Conservation (phyloP, 2,888 invertebrate species). For the Zonitis immaculata region DNA sequence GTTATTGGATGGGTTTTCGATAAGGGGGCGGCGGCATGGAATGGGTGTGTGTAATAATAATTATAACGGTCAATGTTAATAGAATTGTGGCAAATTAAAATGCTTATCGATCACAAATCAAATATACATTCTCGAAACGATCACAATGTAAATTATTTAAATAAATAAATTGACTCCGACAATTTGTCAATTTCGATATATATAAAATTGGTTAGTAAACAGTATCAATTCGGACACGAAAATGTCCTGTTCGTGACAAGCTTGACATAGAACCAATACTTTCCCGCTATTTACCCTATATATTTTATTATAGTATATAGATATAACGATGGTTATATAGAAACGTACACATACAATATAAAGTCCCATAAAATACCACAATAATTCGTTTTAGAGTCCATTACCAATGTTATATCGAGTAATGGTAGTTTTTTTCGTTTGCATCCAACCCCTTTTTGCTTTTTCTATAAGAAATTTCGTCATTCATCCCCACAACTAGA, state of each 20-base stretch:
- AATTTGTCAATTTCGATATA: conserved; percentile 16
- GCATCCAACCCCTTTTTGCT: neutral
- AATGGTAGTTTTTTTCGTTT: conserved; percentile 8
- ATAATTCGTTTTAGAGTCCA: conserved; percentile 33
- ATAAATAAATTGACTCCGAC: conserved; percentile 18
- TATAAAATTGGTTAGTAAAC: conserved; percentile 16
- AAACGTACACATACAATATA: neutral
- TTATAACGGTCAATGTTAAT: neutral
- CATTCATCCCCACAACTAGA: too few species aligned
- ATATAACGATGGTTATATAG: conserved; percentile 7
- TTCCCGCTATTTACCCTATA: conserved; percentile 9
- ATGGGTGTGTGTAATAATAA: neutral
- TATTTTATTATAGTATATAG: neutral
- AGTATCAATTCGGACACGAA: conserved; percentile 16
- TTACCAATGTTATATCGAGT: conserved; percentile 29
- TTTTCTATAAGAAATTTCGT: too few species aligned
- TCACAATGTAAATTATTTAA: neutral
- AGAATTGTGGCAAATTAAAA: neutral
- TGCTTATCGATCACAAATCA: neutral
- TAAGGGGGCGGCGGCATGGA: too few species aligned
- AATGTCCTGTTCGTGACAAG: conserved; percentile 21
- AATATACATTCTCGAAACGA: neutral
- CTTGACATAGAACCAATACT: conserved; percentile 24
- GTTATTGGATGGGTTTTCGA: too few species aligned
- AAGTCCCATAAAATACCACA: conserved; percentile 31